These are phyloP conservation scores for Cinclus cinclus DNA, from an alignment of 2,113 vertebrate genomes.

Conservation along the genomic window DNA sequence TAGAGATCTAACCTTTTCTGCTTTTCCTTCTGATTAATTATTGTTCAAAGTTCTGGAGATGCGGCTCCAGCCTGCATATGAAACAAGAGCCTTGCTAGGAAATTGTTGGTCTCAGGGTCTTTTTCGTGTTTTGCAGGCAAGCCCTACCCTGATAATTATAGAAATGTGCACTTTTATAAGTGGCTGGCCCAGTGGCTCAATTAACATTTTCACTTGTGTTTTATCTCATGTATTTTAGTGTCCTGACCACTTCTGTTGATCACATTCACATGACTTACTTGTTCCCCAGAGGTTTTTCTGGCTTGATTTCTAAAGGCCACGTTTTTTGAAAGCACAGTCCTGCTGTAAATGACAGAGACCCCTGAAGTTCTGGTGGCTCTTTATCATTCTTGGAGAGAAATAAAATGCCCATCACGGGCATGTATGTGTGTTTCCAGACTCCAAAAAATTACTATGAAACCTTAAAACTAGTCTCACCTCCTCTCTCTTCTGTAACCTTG, in stretches of 20 bases:
- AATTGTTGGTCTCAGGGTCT: neutral
- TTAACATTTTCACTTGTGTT: conserved; percentile 21
- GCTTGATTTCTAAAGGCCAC: neutral
- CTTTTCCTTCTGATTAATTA: neutral
- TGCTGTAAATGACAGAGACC: neutral
- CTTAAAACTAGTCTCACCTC: neutral
- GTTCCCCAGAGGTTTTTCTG: neutral
- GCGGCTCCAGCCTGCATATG: neutral
- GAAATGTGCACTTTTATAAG: neutral
- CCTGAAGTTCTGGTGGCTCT: neutral
- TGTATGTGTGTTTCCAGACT: neutral
- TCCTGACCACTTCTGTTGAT: neutral
- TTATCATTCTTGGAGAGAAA: neutral
- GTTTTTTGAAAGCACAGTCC: neutral
- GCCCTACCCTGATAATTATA: neutral
- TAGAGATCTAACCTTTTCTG: neutral
- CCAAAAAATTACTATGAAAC: neutral
- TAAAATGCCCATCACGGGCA: neutral
- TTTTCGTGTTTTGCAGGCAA: neutral
- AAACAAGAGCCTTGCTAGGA: neutral
- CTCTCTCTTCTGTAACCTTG: neutral
- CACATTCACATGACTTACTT: neutral
- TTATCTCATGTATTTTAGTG: neutral
- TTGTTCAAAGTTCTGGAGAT: neutral
- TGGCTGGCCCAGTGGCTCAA: neutral